A percentile compares a stretch with the other conserved stretches of the same genome.
Evolutionary conservation across 53 echinoderm and acorn worm genomes (phyloP).

Genomic region (Temnopleurus reevesii): DNA sequence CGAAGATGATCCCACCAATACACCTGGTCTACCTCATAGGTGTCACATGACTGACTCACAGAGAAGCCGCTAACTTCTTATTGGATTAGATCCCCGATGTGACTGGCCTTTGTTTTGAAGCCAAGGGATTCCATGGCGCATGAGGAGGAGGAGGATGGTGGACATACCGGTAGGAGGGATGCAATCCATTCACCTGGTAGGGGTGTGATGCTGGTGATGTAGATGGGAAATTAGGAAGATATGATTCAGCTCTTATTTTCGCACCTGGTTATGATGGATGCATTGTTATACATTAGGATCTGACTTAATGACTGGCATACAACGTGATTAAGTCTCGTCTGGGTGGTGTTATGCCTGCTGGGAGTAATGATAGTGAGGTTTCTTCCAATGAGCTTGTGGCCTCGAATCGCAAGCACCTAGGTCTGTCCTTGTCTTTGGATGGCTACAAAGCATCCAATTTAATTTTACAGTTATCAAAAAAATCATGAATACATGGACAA

Average conservation of each 20-base stretch:
- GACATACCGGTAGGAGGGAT: not conserved
- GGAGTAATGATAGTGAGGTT: not conserved
- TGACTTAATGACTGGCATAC: slow-evolving; percentile 39
- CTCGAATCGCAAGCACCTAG: not conserved
- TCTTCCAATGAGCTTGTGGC: not conserved
- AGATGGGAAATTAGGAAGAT: slow-evolving; percentile 14
- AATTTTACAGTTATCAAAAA: not conserved
- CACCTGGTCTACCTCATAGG: slow-evolving; percentile 44
- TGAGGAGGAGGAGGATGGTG: not conserved
- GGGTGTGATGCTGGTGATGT: slow-evolving; percentile 38
- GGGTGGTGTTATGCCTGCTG: not conserved
- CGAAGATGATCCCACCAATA: not conserved
- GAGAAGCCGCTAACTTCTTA: slow-evolving; percentile 14
- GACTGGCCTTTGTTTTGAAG: slow-evolving; percentile 27
- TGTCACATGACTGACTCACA: slow-evolving; percentile 55
- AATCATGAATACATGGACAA: too few species aligned
- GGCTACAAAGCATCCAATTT: not conserved
- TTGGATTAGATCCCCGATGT: slow-evolving; percentile 43
- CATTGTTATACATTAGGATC: slow-evolving; percentile 15
- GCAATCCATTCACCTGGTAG: slow-evolving; percentile 13
- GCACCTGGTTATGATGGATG: slow-evolving; percentile 41
- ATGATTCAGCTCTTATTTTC: slow-evolving; percentile 32
- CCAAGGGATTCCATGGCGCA: not conserved
- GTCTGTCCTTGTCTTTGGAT: not conserved
- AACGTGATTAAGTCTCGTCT: not conserved